These are phyloP conservation scores for Stenopsyche tienmushanensis DNA, from an alignment of 1,140 invertebrate genomes.

Conservation along the genomic window DNA sequence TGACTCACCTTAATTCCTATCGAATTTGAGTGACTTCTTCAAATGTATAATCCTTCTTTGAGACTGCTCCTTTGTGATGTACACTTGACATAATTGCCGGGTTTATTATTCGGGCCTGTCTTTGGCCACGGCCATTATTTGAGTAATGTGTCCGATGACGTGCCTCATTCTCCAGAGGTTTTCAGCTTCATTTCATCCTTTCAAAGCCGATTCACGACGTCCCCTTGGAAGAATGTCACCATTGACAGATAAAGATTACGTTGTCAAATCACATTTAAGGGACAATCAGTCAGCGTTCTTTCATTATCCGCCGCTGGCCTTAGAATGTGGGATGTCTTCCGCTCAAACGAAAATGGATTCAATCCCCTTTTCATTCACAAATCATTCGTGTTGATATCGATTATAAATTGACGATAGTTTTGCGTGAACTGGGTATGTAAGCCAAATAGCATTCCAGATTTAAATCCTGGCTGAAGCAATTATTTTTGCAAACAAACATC, in stretches of 20 bases:
- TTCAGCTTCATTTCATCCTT: neutral
- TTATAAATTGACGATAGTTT: no score
- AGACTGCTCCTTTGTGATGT: neutral
- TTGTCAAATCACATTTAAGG: slow-evolving; percentile 6
- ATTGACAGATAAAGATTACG: slow-evolving; percentile 13
- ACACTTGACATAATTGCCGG: neutral
- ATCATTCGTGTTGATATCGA: no score
- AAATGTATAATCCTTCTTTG: no score
- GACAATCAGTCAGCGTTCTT: neutral
- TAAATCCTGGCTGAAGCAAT: no score
- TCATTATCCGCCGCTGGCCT: neutral
- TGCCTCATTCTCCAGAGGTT: neutral
- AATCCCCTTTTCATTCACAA: no score
- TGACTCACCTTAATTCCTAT: no score
- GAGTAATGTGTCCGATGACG: slow-evolving; percentile 2
- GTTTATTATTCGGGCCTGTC: neutral
- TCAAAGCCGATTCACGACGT: neutral
- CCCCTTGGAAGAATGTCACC: neutral
- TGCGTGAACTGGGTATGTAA: no score
- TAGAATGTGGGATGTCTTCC: no score
- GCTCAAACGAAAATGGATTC: no score
- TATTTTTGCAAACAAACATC: no score
- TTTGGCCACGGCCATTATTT: neutral
- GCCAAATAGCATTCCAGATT: no score
- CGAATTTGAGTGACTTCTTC: no score